Base-by-base conservation (phyloP, 2,888 invertebrate species). In the Diarsia brunnea region DNA sequence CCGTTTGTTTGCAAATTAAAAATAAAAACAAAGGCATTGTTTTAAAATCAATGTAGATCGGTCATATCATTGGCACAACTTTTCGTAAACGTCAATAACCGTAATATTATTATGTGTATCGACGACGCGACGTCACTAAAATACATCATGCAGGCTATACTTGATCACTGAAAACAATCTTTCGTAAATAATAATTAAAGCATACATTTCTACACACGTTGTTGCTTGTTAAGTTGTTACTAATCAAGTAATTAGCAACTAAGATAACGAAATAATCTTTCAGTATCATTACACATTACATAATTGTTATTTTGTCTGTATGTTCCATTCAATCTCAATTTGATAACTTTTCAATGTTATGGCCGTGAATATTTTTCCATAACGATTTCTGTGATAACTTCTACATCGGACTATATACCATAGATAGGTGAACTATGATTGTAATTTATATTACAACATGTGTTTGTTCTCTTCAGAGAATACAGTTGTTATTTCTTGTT, bases 231-330 rank as follows among this genome's bases (percentile, higher is more conserved):
- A 49, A 21, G 10, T 43, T 27, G 4, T 70, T 53, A 49, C n/a
- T 75, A 79, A 82, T 84, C 64, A 31, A 58, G 55, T 79, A 75
- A 84, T 84, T 71, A 75, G 21, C 55, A n/a, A n/a, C n/a, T 19
- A 31, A 19, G 84, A 68, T 84, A 82, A 67, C 24, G 38, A 69
- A 79, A 61, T 84, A 75, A 75, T 79, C 63, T 61, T 49, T 49
- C 4, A 69, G 19, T n/a, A 63, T n/a, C 24, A 49, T 81, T 75
- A 67, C 45, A 64, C 24, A 49, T 81, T 75, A 67, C 45, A 64
- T 73, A 78, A 81, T 73, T 64, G 4, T 63, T n/a, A n/a, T n/a
- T 75, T 71, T 82, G 65, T 49, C 11, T 55, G n/a, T 63, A 24
- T 38, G 16, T 77, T 47, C 49, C 2, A 49, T 49, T 45, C 16